These are phyloP conservation scores for Terrapene triunguis DNA, from an alignment of 2,113 vertebrate species.

Conservation along the genomic window DNA sequence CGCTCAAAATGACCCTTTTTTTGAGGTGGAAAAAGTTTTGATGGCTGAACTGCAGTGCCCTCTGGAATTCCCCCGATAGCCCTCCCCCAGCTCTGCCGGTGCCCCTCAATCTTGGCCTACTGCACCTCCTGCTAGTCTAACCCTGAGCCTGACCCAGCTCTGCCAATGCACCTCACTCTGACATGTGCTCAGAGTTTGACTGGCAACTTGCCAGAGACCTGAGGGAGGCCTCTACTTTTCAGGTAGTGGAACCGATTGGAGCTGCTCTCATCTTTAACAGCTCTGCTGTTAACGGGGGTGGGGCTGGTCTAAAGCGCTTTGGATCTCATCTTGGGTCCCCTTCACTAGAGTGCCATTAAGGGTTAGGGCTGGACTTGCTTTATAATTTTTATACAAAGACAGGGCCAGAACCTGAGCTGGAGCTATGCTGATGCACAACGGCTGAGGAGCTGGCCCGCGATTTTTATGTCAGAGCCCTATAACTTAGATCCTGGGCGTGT, in stretches of 20 bases:
- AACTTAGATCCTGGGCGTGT: background rate
- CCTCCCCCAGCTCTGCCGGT: background rate
- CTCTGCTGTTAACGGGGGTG: background rate
- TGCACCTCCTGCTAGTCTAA: background rate
- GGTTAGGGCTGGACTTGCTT: background rate
- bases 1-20: background rate
- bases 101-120: background rate
- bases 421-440: background rate
- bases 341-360: background rate
- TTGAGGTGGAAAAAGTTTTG: background rate
- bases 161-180: background rate
- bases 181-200: fast-evolving
- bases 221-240: background rate
- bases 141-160: background rate
- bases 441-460: background rate
- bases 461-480: background rate
- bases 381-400: background rate
- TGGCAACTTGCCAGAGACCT: background rate
- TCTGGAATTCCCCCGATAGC: background rate
- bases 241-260: background rate
- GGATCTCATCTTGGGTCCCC: background rate
- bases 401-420: background rate
- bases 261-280: background rate
- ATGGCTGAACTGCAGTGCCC: background rate
- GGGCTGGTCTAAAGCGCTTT: fast-evolving